These are phyloP conservation scores for Minunthozetes semirufus DNA, from an alignment of 2,888 invertebrate species.

Conservation along the genomic window DNA sequence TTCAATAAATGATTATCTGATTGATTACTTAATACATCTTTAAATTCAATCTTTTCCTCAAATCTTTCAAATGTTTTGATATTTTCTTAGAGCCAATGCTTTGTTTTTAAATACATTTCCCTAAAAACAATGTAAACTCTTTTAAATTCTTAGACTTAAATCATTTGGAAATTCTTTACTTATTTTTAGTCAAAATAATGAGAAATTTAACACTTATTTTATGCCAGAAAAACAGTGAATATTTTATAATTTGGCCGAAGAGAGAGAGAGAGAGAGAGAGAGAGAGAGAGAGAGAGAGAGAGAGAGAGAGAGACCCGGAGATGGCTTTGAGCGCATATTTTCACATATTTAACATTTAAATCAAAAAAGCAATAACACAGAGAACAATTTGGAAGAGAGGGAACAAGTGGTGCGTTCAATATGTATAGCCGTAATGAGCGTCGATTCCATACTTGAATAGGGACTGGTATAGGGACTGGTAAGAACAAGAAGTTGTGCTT, in stretches of 20 bases:
- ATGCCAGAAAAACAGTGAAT: slow-evolving; percentile 14
- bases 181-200: slow-evolving; percentile 1
- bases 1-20: too few relatives aligned
- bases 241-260: slow-evolving; percentile 3
- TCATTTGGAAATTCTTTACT: too few relatives aligned
- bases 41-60: too few relatives aligned
- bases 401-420: slow-evolving; percentile 19
- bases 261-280: background rate
- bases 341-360: slow-evolving; percentile 8
- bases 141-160: too few relatives aligned
- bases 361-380: slow-evolving; percentile 10
- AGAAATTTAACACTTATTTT: slow-evolving; percentile 27
- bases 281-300: slow-evolving; percentile 17
- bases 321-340: slow-evolving; percentile 3
- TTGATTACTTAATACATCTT: too few relatives aligned
- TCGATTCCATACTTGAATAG: background rate
- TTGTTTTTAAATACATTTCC: too few relatives aligned
- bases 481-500: background rate
- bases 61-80: too few relatives aligned
- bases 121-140: too few relatives aligned
- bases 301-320: slow-evolving; percentile 1
- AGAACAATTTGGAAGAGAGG: background rate
- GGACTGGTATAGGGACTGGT: background rate
- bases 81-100: too few relatives aligned
- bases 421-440: background rate